Evolutionary conservation across 2,797 vertebrate species (phyloP), one percentile per base, ranked within the genome.

Genomic region (Macrochelys suwanniensis): DNA sequence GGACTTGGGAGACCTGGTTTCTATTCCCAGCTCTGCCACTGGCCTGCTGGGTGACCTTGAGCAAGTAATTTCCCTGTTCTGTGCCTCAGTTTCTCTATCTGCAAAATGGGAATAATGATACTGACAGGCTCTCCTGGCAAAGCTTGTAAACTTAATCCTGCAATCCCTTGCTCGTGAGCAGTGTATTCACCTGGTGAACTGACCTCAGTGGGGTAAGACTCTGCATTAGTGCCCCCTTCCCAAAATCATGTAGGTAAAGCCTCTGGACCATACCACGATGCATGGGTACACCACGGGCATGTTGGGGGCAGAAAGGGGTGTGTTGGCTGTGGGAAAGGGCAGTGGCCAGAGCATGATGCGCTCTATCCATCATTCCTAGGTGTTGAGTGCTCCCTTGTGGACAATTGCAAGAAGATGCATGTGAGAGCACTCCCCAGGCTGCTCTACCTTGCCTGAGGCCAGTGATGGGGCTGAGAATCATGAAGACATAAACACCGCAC

Each of bases 211-310:
- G 25, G 79, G 84, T 93, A 6, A 82, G 10, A 94, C 80, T 86
- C 42, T 88, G 74, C 92, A 91, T 78, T 31, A 84, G 1, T 7
- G 6, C 13, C 61, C 2, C 11, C 5, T 89, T 89, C 85, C 82
- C 81, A 92, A 97, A 95, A 89, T 57, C 45, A 37, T 53, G 56
- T 15, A 26, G 89, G 7, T 49, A 87, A 91, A 61, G 65, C 8
- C 5, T n/a, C 0, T 53, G 6, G 82, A 11, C 82, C 5, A 61
- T 87, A 0, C 51, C 16, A 59, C 37, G 10, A 11, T 56, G 56
- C 6, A 1, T 56, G n/a, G 2, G 25, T 85, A 56, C 19, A 76
- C 3, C 45, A 56, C 16, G 7, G 28, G 17, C n/a, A 37, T 21
- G n/a, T 23, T 42, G 37, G 68, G n/a, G 9, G 68, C 37, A 37